Percentiles rank a stretch among this genome's conserved stretches.
These are phyloP conservation scores for Hafferia zeledoni DNA, from an alignment of 2,797 vertebrate species.

Conservation along the genomic window DNA sequence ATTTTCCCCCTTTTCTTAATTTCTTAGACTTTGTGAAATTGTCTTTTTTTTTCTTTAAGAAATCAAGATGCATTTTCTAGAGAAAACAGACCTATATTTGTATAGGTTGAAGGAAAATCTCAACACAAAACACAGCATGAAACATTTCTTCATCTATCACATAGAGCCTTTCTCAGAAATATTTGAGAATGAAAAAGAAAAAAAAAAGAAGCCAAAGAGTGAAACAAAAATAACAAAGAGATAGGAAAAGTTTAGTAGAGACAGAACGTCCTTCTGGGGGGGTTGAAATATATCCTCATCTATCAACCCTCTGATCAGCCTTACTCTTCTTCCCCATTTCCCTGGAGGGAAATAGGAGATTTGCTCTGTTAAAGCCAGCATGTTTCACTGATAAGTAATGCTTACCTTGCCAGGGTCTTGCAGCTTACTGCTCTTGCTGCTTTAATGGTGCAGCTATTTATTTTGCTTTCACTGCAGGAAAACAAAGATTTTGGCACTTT, in stretches of 20 bases:
- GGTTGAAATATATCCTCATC: conserved; percentile 22
- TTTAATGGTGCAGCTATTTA: conserved; percentile 28
- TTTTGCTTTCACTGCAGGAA: conserved; percentile 15
- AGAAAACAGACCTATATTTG: not conserved
- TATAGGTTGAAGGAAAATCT: not conserved
- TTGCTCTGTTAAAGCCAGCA: conserved; percentile 22
- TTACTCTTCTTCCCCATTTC: not conserved
- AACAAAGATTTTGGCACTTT: conserved; percentile 49
- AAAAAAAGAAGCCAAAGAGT: not conserved
- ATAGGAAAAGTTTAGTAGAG: not conserved
- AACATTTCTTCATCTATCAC: not conserved
- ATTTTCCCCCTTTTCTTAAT: not conserved
- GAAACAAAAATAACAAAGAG: not conserved
- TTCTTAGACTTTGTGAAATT: not conserved
- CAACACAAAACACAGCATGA: not conserved
- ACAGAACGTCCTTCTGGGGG: not conserved
- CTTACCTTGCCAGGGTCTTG: not conserved
- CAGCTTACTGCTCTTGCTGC: not conserved
- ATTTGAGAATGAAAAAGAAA: not conserved
- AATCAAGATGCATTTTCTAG: not conserved
- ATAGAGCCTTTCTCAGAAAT: not conserved
- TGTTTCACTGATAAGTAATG: conserved; percentile 42
- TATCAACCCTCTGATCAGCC: conserved; percentile 43
- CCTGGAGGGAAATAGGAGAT: conserved; percentile 39
- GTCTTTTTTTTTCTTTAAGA: not conserved